Base-by-base conservation (phyloP, 2,113 vertebrate species). In the Lates calcarifer region DNA sequence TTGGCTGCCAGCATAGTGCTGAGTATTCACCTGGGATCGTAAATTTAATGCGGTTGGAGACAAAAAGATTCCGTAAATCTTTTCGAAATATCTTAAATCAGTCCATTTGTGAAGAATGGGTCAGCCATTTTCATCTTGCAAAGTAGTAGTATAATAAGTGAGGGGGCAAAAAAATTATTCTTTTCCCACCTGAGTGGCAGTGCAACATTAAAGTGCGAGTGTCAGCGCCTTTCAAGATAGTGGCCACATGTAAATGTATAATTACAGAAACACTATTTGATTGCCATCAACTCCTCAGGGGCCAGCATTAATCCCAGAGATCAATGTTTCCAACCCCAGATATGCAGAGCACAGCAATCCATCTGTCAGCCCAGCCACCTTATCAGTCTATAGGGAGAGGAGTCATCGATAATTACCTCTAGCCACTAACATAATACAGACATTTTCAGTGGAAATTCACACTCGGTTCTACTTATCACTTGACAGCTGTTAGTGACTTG, bases 231-330 rank as follows among this genome's bases (percentile, higher is more conserved):
- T 89, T 71, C 77, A 45, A 87, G 56, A 89, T 86, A 76, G 88
- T 85, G 60, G 85, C 62, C 63, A 66, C 69, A 85, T 92, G 82
- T 91, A 94, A 93, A 93, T 89, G 86, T 94, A 92, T 94, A 94
- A 95, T 95, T 95, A 94, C 91, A 92, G 91, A 94, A 93, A 93
- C 85, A 90, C 76, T 89, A 78, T 92, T 93, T 93, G 92, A 94
- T 91, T 92, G 89, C 87, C 83, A 85, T 85, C 77, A 68, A 73
- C 56, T 87, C 92, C 90, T 71, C 56, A 74, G 84, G 87, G 92
- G 75, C 80, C 33, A 39, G 80, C 74, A 93, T 94, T 94, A 94
- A 92, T 93, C 89, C 88, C 81, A 87, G 83, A 92, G 91, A 94
- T 95, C 94, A 92, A 94, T 95, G 90, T 87, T 88, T 90, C 73